Percentiles rank a stretch among this genome's conserved stretches.
These are phyloP conservation scores for Planiliza haematocheilus DNA, from an alignment of 2,113 vertebrate species.

Conservation along the genomic window DNA sequence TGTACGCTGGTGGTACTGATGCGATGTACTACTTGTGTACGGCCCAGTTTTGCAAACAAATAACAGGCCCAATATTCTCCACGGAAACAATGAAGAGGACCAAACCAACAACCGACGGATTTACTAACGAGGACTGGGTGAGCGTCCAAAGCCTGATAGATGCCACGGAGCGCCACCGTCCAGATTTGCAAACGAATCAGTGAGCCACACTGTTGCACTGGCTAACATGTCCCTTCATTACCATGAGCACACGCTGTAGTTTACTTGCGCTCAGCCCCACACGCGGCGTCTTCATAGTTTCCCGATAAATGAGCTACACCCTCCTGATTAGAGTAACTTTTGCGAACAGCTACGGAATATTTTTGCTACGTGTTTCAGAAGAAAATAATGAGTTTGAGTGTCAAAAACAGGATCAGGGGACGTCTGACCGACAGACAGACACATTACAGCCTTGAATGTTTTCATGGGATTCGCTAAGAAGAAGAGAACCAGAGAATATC, in stretches of 20 bases:
- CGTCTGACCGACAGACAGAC: too few species aligned
- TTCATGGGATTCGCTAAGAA: too few species aligned
- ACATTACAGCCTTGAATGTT: too few species aligned
- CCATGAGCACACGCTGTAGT: background rate
- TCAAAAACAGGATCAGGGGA: background rate
- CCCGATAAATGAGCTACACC: too few species aligned
- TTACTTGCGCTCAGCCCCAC: background rate
- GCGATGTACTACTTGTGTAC: slow-evolving; percentile 12
- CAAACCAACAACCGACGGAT: background rate
- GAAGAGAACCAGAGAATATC: background rate
- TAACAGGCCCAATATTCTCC: background rate
- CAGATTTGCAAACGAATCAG: background rate
- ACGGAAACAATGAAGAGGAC: background rate
- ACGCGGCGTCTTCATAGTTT: background rate
- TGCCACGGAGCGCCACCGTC: background rate
- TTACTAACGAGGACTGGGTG: background rate
- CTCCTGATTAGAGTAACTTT: background rate
- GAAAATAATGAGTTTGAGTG: background rate
- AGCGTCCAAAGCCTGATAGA: background rate
- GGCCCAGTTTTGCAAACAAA: background rate
- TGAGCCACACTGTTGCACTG: background rate
- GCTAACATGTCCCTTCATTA: background rate
- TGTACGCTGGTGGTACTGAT: slow-evolving; percentile 4
- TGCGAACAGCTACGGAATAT: background rate
- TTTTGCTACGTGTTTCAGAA: background rate